Evolutionary conservation across 2,888 invertebrate genomes (phyloP).

Genomic region (Drosophila differens): DNA sequence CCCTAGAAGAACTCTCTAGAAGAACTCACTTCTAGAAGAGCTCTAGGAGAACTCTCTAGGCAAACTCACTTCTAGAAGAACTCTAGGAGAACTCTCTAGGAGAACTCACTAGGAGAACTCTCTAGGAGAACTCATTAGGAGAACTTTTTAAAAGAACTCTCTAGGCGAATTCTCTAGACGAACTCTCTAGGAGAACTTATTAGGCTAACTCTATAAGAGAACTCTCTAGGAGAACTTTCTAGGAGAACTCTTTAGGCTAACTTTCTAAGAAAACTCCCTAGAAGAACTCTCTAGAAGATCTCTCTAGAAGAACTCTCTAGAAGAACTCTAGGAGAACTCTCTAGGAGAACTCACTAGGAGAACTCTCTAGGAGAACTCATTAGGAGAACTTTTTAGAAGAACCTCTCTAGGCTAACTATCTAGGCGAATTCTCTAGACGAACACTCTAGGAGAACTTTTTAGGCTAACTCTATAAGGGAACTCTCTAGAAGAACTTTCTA

Average conservation of each 20-base stretch:
- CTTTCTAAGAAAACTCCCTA: not conserved
- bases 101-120: not conserved
- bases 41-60: no score
- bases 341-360: not conserved
- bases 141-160: not conserved
- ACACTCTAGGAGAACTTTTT: not conserved
- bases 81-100: not conserved
- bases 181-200: not conserved
- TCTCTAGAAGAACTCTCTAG: no score
- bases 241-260: not conserved
- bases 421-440: accelerated
- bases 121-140: accelerated
- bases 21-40: no score
- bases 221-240: no score
- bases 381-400: not conserved
- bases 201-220: not conserved
- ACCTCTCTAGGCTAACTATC: no score
- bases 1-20: not conserved
- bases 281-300: no score
- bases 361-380: not conserved
- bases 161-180: accelerated
- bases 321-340: not conserved
- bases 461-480: not conserved
- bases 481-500: no score
- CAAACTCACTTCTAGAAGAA: accelerated